Evolutionary conservation across 2,797 vertebrate species (phyloP).

Genomic region (Mormyrus proboscirostris): DNA sequence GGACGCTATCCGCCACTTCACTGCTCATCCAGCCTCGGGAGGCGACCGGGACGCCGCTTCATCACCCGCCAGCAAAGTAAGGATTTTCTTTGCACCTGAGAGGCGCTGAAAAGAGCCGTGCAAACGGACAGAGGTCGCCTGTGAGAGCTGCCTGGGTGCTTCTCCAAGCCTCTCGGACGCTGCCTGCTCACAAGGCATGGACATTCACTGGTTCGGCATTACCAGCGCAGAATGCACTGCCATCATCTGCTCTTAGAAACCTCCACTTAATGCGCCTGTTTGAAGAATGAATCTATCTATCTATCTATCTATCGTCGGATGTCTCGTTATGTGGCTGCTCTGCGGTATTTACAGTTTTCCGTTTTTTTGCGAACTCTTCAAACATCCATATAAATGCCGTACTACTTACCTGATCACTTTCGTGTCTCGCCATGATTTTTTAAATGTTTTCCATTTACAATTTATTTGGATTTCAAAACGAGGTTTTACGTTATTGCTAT

Average conservation of each 20-base stretch:
- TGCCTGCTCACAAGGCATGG: background rate
- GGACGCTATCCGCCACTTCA: slow-evolving; percentile 1
- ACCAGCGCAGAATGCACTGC: background rate
- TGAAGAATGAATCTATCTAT: no score
- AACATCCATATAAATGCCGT: background rate
- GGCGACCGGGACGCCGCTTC: background rate
- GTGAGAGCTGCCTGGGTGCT: background rate
- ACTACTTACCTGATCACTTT: background rate
- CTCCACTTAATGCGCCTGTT: background rate
- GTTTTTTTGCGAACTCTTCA: background rate
- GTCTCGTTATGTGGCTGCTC: background rate
- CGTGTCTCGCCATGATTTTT: background rate
- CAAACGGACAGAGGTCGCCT: background rate
- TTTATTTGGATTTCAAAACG: background rate
- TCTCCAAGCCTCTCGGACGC: background rate
- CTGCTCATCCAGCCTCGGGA: background rate
- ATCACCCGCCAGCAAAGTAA: slow-evolving; percentile 16
- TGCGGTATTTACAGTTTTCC: background rate
- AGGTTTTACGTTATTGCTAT: background rate
- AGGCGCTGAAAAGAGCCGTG: background rate
- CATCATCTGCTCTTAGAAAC: background rate
- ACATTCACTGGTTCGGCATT: background rate
- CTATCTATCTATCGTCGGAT: background rate
- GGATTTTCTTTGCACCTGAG: background rate
- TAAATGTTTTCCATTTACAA: background rate